A percentile compares a stretch with the other conserved stretches of the same genome.
Conservation (phyloP, 1,140 invertebrate species). For the Lepidurus apus region DNA sequence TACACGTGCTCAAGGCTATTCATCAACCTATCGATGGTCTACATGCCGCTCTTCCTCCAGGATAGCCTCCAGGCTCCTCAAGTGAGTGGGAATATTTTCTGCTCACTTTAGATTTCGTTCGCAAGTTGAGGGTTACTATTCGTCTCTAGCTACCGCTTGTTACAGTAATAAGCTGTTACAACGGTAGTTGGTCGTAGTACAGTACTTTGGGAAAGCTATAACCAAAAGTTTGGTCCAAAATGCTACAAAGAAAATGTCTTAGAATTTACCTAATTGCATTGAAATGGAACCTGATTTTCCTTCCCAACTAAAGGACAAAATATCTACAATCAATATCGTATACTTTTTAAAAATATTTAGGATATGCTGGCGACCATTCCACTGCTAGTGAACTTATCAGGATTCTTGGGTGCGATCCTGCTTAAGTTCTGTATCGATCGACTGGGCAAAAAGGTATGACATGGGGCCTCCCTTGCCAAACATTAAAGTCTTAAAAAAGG, state of each 20-base stretch:
- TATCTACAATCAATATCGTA: conserved; percentile 25
- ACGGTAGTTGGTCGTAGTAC: too few relatives aligned
- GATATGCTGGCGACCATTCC: conserved; percentile 69
- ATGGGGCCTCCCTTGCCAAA: not conserved
- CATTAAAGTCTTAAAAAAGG: not conserved
- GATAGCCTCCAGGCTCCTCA: conserved; percentile 68
- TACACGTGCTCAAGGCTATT: conserved; percentile 87
- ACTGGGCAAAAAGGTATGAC: conserved; percentile 60
- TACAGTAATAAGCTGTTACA: too few relatives aligned
- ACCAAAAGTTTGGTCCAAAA: too few relatives aligned
- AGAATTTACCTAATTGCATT: too few relatives aligned
- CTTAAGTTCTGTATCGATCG: conserved; percentile 61
- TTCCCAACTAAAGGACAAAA: not conserved
- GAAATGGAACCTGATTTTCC: not conserved
- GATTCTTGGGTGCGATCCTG: conserved; percentile 67
- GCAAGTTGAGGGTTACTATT: too few relatives aligned
- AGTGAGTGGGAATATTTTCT: conserved; percentile 46
- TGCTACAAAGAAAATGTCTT: too few relatives aligned
- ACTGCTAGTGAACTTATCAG: conserved; percentile 76
- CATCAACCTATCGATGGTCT: conserved; percentile 84
- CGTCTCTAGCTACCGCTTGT: too few relatives aligned
- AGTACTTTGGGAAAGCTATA: too few relatives aligned
- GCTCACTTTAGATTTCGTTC: too few relatives aligned
- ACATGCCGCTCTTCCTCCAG: conserved; percentile 84
- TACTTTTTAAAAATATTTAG: not conserved